Evolutionary conservation across 1,140 invertebrate species (phyloP).

Genomic region (Helicorthomorpha holstii): DNA sequence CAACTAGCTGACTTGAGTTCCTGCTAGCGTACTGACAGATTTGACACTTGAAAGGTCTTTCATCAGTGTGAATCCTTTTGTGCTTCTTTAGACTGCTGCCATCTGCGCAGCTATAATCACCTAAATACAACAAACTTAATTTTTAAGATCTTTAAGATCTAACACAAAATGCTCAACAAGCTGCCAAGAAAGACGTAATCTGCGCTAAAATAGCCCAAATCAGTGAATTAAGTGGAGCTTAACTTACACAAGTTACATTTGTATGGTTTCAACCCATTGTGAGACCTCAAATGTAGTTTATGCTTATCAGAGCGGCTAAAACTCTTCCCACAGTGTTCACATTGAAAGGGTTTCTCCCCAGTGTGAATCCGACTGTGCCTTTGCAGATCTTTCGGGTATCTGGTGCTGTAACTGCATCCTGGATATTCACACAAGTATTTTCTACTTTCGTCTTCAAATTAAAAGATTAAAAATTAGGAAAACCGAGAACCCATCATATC

Average conservation of each 20-base stretch:
- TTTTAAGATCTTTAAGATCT: not conserved
- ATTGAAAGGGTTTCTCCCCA: slow-evolving; percentile 16
- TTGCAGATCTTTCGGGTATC: slow-evolving; percentile 20
- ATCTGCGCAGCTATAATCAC: slow-evolving; percentile 17
- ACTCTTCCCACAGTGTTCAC: slow-evolving; percentile 14
- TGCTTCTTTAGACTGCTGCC: slow-evolving; percentile 18
- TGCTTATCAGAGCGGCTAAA: slow-evolving; percentile 17
- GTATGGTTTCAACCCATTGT: slow-evolving; percentile 15
- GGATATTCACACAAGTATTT: too few species aligned
- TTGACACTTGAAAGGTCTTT: slow-evolving; percentile 27
- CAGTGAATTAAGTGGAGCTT: slow-evolving; percentile 5
- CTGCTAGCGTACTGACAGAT: slow-evolving; percentile 28
- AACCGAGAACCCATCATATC: too few species aligned
- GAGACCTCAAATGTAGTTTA: slow-evolving; percentile 13
- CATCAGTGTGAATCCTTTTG: slow-evolving; percentile 18
- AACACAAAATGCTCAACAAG: not conserved
- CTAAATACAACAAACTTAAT: slow-evolving; percentile 8
- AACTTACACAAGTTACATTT: slow-evolving; percentile 15
- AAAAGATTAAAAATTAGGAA: too few species aligned
- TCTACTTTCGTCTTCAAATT: too few species aligned
- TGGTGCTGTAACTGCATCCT: slow-evolving; percentile 18
- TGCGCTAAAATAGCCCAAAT: not conserved
- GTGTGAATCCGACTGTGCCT: slow-evolving; percentile 23
- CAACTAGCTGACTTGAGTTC: slow-evolving; percentile 28
- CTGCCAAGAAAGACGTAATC: not conserved